Evolutionary conservation across 2,888 invertebrate genomes (phyloP), one percentile per base, ranked within the genome.

Genomic region (Prenolepis imparis): DNA sequence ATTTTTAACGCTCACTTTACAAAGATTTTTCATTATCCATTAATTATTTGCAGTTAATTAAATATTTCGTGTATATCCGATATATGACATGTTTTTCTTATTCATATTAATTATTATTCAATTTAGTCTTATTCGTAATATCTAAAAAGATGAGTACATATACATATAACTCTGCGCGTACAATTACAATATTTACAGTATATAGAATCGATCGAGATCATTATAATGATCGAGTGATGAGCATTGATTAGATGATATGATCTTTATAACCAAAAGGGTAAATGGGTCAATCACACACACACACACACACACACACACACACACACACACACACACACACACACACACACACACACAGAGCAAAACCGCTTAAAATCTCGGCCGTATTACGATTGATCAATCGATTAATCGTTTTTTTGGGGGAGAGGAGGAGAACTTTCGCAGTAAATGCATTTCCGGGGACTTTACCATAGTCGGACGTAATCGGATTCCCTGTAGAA

Each of bases 401-500:
- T 77, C 75, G 67, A 77, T 78, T 61, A 68, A 61, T 36, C 6
- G 2, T 36, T 36, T 36, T 78, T 78, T 78, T 78, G 57, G n/a
- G n/a, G n/a, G n/a, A 12, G 28, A 78, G 28, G 1, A 3, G 28
- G 28, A n/a, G n/a, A n/a, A 78, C 59, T 78, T 70, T 32, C 68
- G 8, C 36, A 59, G 78, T 21, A 59, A 59, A 70, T 78, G 59
- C 78, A 70, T 78, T 78, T 78, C 59, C 55, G 70, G 18, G 12
- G 44, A 78, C 74, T 74, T 81, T 21, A 21, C 75, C 57, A 64
- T 63, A 67, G 52, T 66, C 59, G 84, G 32, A 12, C 86, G 78
- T 88, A 89, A 88, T 88, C 88, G 89, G 89, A 88, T 88, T 87
- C 83, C 55, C 24, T 21, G 64, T 41, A 72, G 63, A 78, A 87